These are phyloP conservation scores for Leucophora obtusa DNA, from an alignment of 2,888 invertebrate genomes.

Conservation along the genomic window DNA sequence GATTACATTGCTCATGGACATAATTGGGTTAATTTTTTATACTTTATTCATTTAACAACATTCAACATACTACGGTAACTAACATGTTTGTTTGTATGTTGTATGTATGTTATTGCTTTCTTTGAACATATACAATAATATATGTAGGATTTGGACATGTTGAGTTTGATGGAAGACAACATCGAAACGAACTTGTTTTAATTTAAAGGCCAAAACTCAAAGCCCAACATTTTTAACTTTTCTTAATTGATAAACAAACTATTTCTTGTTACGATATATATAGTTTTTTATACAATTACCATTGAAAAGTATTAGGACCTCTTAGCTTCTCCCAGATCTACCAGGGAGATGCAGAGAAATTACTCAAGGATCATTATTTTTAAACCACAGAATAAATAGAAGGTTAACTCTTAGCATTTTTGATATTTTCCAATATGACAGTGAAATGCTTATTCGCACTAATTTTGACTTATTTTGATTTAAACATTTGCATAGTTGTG, in stretches of 20 bases:
- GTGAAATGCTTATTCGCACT: too few relatives aligned
- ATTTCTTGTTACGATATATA: not conserved
- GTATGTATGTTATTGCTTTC: constrained; percentile 14
- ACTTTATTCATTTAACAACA: constrained; percentile 47
- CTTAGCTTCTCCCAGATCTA: too few relatives aligned
- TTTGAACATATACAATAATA: constrained; percentile 10
- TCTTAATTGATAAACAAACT: constrained; percentile 36
- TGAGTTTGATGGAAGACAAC: constrained; percentile 56
- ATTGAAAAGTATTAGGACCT: too few relatives aligned
- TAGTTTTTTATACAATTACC: not conserved
- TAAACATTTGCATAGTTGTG: too few relatives aligned
- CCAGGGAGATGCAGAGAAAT: too few relatives aligned
- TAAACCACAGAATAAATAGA: too few relatives aligned
- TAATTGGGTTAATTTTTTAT: constrained; percentile 64
- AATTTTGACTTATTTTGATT: too few relatives aligned
- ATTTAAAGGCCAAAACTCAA: constrained; percentile 34
- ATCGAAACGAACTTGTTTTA: constrained; percentile 45
- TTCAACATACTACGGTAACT: constrained; percentile 37
- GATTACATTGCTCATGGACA: constrained; percentile 59
- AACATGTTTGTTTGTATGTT: constrained; percentile 9
- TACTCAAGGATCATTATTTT: not conserved
- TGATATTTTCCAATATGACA: too few relatives aligned
- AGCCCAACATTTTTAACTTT: constrained; percentile 11
- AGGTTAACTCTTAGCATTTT: too few relatives aligned
- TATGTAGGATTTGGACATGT: constrained; percentile 48